Conservation (phyloP, 2,888 invertebrate species). For the Melipona beecheii region DNA sequence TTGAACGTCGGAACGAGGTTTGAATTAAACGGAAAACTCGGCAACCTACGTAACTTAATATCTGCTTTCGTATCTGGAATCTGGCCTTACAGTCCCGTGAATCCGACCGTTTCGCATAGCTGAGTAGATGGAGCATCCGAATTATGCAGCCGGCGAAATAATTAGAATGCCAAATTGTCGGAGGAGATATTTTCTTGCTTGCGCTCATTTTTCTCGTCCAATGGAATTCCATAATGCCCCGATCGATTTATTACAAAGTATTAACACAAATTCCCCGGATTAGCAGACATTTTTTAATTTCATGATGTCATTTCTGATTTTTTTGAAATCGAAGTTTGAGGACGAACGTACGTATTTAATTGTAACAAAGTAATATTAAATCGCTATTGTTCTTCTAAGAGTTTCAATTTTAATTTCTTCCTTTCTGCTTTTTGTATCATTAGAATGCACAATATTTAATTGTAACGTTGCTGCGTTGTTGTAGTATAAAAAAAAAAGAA, state of each 20-base stretch:
- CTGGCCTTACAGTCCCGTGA: conserved; percentile 26
- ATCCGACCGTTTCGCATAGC: conserved; percentile 49
- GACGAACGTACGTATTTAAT: not conserved
- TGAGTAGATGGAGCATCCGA: conserved; percentile 35
- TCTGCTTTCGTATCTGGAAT: conserved; percentile 42
- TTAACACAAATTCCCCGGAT: not conserved
- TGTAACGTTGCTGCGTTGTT: too few species aligned
- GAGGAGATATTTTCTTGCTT: conserved; percentile 18
- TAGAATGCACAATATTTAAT: too few species aligned
- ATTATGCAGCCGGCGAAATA: conserved; percentile 53
- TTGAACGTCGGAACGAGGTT: conserved; percentile 28
- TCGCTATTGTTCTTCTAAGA: not conserved
- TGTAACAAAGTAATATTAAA: not conserved
- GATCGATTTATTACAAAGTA: not conserved
- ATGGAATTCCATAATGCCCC: not conserved
- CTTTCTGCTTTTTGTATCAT: too few species aligned
- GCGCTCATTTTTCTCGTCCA: not conserved
- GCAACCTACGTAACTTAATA: conserved; percentile 45
- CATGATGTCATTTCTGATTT: not conserved
- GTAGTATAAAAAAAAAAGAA: not conserved
- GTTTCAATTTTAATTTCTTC: too few species aligned
- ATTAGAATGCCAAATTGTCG: conserved; percentile 41
- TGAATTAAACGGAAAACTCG: conserved; percentile 41
- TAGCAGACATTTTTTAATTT: not conserved
- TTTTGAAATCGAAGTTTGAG: not conserved